phyloP scores from a whole-genome alignment of 2,797 vertebrate genomes.

The Holocentrus rufus region DNA sequence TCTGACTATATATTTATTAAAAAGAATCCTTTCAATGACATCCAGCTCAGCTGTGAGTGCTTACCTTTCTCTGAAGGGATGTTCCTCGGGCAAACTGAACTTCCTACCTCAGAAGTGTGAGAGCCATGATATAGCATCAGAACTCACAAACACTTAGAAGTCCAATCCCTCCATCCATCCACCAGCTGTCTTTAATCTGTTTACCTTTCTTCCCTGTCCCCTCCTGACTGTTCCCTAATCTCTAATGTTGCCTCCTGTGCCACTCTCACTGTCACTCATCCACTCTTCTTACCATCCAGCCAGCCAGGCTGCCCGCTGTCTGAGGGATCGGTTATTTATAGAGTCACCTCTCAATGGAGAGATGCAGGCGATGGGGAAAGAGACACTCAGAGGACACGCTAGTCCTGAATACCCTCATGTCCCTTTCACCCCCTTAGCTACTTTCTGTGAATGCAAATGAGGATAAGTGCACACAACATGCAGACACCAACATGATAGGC shows the following conservation, averaged over 20 bases:
- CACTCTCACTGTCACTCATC: slow-evolving; percentile 63
- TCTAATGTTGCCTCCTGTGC: slow-evolving; percentile 63
- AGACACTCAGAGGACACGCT: slow-evolving; percentile 65
- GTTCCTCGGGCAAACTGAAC: too few relatives aligned
- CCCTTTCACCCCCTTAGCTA: slow-evolving; percentile 24
- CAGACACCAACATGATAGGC: not conserved
- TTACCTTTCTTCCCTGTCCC: slow-evolving; percentile 16
- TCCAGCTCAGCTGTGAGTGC: too few relatives aligned
- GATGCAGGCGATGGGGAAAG: slow-evolving; percentile 48
- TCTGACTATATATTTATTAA: too few relatives aligned
- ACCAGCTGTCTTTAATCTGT: not conserved
- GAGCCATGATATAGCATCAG: too few relatives aligned
- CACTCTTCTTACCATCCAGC: slow-evolving; percentile 63
- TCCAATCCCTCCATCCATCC: not conserved
- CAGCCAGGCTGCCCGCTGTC: slow-evolving; percentile 61
- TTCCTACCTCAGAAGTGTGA: too few relatives aligned
- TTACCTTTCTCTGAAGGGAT: too few relatives aligned
- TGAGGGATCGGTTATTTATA: slow-evolving; percentile 79
- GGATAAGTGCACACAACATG: not conserved
- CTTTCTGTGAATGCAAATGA: slow-evolving; percentile 34
- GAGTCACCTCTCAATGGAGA: slow-evolving; percentile 66
- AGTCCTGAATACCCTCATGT: slow-evolving; percentile 32
- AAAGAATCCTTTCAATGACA: too few relatives aligned
- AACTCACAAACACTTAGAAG: too few relatives aligned
- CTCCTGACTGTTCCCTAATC: slow-evolving; percentile 48